These are phyloP conservation scores for Abramis brama DNA, from an alignment of 2,113 vertebrate species.

Conservation along the genomic window DNA sequence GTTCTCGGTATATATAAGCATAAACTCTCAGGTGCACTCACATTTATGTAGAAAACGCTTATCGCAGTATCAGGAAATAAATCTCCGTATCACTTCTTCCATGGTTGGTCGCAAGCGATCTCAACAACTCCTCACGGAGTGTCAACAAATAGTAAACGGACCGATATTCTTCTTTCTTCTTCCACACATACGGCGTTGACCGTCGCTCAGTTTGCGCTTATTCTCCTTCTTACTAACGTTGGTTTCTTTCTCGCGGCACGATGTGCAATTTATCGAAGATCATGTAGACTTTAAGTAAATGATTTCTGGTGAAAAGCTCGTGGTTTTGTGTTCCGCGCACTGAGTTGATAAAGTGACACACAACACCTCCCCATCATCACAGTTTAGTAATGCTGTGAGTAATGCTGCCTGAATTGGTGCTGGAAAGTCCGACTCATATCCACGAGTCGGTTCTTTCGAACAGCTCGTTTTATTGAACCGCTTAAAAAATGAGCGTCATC, in stretches of 20 bases:
- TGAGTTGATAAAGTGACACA: neutral
- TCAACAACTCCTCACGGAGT: conserved; percentile 14
- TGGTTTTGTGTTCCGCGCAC: neutral
- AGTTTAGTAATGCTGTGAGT: neutral
- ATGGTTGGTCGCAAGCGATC: conserved; percentile 35
- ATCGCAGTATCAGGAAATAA: conserved; percentile 42
- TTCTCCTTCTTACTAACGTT: neutral
- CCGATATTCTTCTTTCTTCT: conserved; percentile 20
- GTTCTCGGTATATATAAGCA: neutral
- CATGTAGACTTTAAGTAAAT: neutral
- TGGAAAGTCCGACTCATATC: neutral
- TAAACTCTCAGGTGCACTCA: conserved; percentile 33
- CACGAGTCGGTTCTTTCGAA: neutral
- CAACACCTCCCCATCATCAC: neutral
- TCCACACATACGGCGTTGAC: conserved; percentile 15
- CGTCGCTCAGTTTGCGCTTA: neutral
- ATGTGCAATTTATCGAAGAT: neutral
- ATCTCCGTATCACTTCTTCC: conserved; percentile 46
- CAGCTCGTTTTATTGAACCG: neutral
- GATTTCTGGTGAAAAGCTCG: neutral
- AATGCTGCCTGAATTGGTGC: neutral
- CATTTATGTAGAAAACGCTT: conserved; percentile 42
- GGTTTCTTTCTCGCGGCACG: neutral
- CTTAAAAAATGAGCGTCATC: neutral
- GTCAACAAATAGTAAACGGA: conserved; percentile 1